These are phyloP conservation scores for Ectemnius lituratus DNA, from an alignment of 2,888 invertebrate species.

Conservation along the genomic window DNA sequence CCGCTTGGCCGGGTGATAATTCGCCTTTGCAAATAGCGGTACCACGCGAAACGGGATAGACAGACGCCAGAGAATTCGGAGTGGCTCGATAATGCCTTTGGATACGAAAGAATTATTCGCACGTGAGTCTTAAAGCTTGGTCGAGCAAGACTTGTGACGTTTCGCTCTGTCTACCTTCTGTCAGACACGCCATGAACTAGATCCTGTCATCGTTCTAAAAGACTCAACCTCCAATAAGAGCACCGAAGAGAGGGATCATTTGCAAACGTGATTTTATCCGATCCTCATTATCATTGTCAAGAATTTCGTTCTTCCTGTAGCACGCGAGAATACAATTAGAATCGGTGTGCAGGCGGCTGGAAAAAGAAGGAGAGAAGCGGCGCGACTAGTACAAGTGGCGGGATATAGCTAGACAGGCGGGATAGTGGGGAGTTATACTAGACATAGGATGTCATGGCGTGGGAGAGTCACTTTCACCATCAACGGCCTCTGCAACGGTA, in stretches of 20 bases:
- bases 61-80: neutral
- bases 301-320: slow-evolving; percentile 47
- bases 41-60: slow-evolving; percentile 36
- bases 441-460: slow-evolving; percentile 73
- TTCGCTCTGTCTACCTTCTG: neutral
- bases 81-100: neutral
- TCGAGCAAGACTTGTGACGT: neutral
- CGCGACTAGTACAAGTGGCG: too few species aligned
- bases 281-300: slow-evolving; percentile 41
- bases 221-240: too few species aligned
- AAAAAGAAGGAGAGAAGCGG: slow-evolving; percentile 31
- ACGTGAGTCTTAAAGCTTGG: neutral
- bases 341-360: slow-evolving; percentile 9
- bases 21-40: slow-evolving; percentile 53
- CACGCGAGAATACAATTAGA: slow-evolving; percentile 23
- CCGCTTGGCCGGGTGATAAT: slow-evolving; percentile 37
- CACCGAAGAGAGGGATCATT: neutral
- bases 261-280: slow-evolving; percentile 25
- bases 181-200: too few species aligned
- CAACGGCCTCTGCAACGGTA: slow-evolving; percentile 58
- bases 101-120: neutral
- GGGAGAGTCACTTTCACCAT: slow-evolving; percentile 76
- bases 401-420: neutral
- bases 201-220: too few species aligned
- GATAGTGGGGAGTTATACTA: slow-evolving; percentile 48